phyloP scores from a whole-genome alignment of 2,797 vertebrate species.

The Gorsachius magnificus region DNA sequence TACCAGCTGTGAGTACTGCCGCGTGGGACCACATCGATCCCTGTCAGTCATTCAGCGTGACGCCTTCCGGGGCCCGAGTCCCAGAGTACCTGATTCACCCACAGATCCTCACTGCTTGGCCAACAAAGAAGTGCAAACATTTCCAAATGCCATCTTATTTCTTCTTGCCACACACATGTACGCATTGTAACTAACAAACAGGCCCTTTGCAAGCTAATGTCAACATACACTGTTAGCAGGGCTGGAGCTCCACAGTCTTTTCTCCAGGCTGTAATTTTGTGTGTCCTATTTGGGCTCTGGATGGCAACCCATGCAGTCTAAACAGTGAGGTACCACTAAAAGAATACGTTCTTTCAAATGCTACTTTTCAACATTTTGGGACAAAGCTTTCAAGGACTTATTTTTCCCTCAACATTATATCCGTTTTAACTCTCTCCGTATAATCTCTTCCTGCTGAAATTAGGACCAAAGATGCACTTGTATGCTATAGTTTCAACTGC shows the following conservation, averaged over 20 bases:
- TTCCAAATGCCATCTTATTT: not conserved
- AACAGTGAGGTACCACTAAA: not conserved
- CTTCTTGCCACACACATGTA: not conserved
- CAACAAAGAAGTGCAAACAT: not conserved
- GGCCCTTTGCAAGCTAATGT: not conserved
- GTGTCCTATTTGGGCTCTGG: not conserved
- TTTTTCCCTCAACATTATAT: not conserved
- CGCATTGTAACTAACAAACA: rapidly evolving
- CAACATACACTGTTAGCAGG: not conserved
- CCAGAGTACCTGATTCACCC: rapidly evolving
- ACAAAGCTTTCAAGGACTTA: not conserved
- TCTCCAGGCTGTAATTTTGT: not conserved
- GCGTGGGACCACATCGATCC: rapidly evolving
- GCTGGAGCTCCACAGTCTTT: not conserved
- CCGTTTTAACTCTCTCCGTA: not conserved
- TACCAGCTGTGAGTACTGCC: not conserved
- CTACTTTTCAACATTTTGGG: not conserved
- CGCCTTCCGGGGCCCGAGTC: too few relatives aligned
- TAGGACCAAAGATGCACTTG: conserved; percentile 60
- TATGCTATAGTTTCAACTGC: conserved; percentile 48
- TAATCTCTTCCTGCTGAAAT: conserved; percentile 36
- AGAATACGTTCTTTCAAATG: not conserved
- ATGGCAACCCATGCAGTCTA: not conserved
- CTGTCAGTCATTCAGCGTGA: not conserved
- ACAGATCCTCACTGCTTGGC: not conserved